Evolutionary conservation across 2,888 invertebrate species (phyloP), one percentile per base, ranked within the genome.

Genomic region (Platycnemis pennipes): DNA sequence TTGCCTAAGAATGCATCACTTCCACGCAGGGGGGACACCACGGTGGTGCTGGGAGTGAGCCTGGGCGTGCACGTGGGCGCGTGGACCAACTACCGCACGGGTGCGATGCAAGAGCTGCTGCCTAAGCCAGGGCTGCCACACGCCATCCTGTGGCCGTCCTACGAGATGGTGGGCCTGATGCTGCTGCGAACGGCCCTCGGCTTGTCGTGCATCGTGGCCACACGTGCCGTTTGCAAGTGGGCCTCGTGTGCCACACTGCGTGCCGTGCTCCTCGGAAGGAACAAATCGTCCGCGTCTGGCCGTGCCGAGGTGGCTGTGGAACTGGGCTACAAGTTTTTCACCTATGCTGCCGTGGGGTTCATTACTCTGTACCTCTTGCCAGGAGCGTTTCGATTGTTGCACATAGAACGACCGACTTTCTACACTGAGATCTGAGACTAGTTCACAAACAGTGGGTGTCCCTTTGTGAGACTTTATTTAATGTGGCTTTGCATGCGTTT

Each of bases 21-120:
- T 63, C n/a, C 63, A 22, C 97, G 13, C 96, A 98, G 99, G 96
- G 99, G 99, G 45, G 99, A 99, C 96, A 99, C 99, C 0, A 98
- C 98, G 1, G 98, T 98, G 97, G 98, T 99, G 95, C 97, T 99
- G 95, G 98, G 98, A 94, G 98, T 98, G 8, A 98, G 98, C 95
- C 97, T 98, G 1, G 99, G 99, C 94, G 97, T 99, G 95, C 97
- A 98, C 91, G 96, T 97, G 3, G 99, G 99, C 42, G 97, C 98
- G 8, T 99, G 99, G 99, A 96, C 98, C 85, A 98, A 98, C 96
- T 99, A 98, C 96, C 98, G 98, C 96, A 97, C 98, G 26, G 98
- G 98, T n/a, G 95, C 96, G 13, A 97, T 97, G 96, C 97, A 98
- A 97, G 96, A 96, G n/a, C 96, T 97, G 77, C 96, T 97, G 0